These are phyloP conservation scores for Entelurus aequoreus DNA, from an alignment of 2,113 vertebrate species.

Conservation along the genomic window DNA sequence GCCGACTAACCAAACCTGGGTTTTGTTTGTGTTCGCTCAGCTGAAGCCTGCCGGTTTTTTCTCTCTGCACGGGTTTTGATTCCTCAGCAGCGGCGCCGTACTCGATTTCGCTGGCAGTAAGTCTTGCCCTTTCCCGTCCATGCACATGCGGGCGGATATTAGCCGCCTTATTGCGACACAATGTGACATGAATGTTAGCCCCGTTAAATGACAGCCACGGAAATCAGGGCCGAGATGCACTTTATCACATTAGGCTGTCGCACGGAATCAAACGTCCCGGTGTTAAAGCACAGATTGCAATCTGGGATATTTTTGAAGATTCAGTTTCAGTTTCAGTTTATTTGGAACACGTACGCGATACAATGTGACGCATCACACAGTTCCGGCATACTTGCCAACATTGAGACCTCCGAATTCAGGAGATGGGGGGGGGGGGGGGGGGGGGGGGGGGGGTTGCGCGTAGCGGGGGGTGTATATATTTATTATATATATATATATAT, in stretches of 20 bases:
- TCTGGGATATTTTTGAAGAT: neutral
- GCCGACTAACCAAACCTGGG: constrained; percentile 51
- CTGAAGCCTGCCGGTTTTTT: constrained; percentile 41
- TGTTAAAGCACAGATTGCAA: neutral
- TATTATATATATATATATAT: too few species aligned
- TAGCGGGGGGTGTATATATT: too few species aligned
- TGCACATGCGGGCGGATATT: neutral
- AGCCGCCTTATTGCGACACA: neutral
- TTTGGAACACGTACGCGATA: too few species aligned
- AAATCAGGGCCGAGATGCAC: neutral
- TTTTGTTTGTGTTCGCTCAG: constrained; percentile 50
- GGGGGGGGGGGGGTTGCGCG: too few species aligned
- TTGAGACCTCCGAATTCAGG: too few species aligned
- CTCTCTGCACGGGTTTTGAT: constrained; percentile 43
- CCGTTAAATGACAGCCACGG: constrained; percentile 6
- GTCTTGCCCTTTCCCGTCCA: constrained; percentile 22
- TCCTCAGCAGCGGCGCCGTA: constrained; percentile 32
- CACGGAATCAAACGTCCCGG: neutral
- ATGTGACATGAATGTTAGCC: neutral
- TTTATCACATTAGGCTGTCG: neutral
- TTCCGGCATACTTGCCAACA: too few species aligned
- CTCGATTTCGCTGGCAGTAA: constrained; percentile 21
- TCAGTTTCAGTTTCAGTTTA: neutral
- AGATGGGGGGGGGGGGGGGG: too few species aligned
- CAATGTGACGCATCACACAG: too few species aligned